Evolutionary conservation across 2,888 invertebrate species (phyloP).

Genomic region (Pristionchus exspectatus): DNA sequence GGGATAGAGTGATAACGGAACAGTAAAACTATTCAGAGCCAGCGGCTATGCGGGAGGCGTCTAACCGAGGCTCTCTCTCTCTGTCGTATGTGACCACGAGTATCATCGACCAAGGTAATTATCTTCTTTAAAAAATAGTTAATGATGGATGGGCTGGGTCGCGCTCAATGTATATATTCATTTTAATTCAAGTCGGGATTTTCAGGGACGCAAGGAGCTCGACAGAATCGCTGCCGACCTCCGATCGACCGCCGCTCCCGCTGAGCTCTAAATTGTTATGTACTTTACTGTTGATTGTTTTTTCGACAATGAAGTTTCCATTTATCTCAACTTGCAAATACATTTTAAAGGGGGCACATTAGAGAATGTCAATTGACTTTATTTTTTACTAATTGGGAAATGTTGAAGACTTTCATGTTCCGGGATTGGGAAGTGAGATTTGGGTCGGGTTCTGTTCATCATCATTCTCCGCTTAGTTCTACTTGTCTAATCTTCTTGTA

Average conservation of each 20-base stretch:
- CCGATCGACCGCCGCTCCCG: slow-evolving; percentile 72
- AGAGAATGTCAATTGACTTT: background rate
- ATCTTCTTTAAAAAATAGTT: too few relatives aligned
- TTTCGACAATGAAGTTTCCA: slow-evolving; percentile 41
- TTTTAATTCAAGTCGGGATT: slow-evolving; percentile 65
- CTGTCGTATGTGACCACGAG: too few relatives aligned
- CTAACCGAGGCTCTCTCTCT: slow-evolving; percentile 36
- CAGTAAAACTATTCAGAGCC: background rate
- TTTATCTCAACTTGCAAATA: background rate
- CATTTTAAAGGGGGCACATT: background rate
- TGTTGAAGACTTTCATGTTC: too few relatives aligned
- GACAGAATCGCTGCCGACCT: slow-evolving; percentile 98
- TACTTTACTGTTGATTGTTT: slow-evolving; percentile 51
- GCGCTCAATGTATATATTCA: too few relatives aligned
- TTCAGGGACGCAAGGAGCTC: slow-evolving; percentile 94
- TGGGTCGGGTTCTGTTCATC: too few relatives aligned
- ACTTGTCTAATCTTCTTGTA: too few relatives aligned
- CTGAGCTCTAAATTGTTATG: slow-evolving; percentile 54
- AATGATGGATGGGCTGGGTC: too few relatives aligned
- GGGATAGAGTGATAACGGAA: background rate
- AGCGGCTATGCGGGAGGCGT: slow-evolving; percentile 44
- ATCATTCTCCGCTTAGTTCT: too few relatives aligned
- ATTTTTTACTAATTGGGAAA: background rate
- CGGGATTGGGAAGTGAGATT: too few relatives aligned
- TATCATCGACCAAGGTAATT: too few relatives aligned